A percentile compares a stretch with the other conserved stretches of the same genome.
Conservation (phyloP, 2,113 vertebrate genomes). For the Paralichthys olivaceus region DNA sequence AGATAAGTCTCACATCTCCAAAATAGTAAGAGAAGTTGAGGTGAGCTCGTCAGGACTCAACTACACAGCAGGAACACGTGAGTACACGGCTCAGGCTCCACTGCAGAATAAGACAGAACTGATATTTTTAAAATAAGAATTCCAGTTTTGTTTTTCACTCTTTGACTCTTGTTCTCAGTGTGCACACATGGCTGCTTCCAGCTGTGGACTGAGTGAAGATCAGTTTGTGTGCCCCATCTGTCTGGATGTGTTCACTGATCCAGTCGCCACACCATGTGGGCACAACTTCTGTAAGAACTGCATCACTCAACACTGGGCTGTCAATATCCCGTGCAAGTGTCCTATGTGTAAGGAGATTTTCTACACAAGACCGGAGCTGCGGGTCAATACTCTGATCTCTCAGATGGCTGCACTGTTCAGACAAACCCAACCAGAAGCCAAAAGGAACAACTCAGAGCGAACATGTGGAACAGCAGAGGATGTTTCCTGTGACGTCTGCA, state of each 20-base stretch:
- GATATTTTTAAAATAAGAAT: no score
- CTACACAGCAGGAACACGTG: not conserved
- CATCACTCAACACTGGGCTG: slow-evolving; percentile 1
- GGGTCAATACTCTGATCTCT: slow-evolving; percentile 9
- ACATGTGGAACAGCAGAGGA: no score
- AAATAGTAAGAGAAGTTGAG: not conserved
- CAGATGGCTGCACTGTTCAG: slow-evolving; percentile 5
- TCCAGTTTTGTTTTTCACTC: not conserved
- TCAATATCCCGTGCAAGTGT: not conserved
- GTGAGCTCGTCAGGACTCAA: not conserved
- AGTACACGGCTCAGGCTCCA: no score
- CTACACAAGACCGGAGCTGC: not conserved
- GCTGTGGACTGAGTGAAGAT: not conserved
- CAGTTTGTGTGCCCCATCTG: slow-evolving; percentile 16
- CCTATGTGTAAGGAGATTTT: slow-evolving; percentile 3
- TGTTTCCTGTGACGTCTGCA: slow-evolving; percentile 3
- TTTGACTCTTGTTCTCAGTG: not conserved
- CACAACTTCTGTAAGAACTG: slow-evolving; percentile 25
- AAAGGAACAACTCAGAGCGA: not conserved
- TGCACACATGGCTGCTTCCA: not conserved
- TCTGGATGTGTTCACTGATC: not conserved
- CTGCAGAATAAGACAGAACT: no score
- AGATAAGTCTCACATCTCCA: not conserved
- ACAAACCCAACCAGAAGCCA: no score
- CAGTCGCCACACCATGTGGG: slow-evolving; percentile 7